phyloP scores from a whole-genome alignment of 2,888 invertebrate species.

The Ormyrus nitidulus region DNA sequence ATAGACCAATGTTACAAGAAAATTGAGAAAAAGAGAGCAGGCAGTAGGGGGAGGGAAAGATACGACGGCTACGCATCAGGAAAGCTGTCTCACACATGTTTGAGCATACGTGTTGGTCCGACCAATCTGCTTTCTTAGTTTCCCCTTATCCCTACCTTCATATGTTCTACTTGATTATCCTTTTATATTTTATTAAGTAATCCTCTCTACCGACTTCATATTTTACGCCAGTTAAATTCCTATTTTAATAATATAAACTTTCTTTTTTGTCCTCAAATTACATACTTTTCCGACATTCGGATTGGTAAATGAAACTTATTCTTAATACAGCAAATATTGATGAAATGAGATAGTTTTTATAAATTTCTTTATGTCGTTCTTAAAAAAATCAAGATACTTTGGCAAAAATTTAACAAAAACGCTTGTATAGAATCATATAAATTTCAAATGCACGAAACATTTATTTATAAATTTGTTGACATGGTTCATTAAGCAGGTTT shows the following conservation, averaged over 20 bases:
- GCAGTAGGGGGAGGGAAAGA: neutral
- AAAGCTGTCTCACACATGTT: neutral
- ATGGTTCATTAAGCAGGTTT: too few relatives aligned
- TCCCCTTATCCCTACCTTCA: neutral
- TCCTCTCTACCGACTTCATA: neutral
- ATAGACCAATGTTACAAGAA: neutral
- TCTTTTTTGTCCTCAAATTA: neutral
- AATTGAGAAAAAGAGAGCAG: neutral
- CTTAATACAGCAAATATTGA: too few relatives aligned
- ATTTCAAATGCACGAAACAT: too few relatives aligned
- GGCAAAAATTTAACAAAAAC: too few relatives aligned
- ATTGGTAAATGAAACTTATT: too few relatives aligned
- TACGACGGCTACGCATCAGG: neutral
- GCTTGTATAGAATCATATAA: too few relatives aligned
- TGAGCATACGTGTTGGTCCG: neutral
- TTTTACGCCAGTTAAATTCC: too few relatives aligned
- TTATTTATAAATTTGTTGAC: too few relatives aligned
- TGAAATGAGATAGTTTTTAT: too few relatives aligned
- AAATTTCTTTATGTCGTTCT: too few relatives aligned
- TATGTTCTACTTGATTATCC: neutral
- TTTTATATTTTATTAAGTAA: neutral
- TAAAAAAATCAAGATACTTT: too few relatives aligned
- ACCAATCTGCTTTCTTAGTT: neutral
- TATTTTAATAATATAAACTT: neutral
- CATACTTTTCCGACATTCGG: too few relatives aligned